Evolutionary conservation across 2,113 vertebrate species (phyloP).

Genomic region (Dicrurus megarhynchus): DNA sequence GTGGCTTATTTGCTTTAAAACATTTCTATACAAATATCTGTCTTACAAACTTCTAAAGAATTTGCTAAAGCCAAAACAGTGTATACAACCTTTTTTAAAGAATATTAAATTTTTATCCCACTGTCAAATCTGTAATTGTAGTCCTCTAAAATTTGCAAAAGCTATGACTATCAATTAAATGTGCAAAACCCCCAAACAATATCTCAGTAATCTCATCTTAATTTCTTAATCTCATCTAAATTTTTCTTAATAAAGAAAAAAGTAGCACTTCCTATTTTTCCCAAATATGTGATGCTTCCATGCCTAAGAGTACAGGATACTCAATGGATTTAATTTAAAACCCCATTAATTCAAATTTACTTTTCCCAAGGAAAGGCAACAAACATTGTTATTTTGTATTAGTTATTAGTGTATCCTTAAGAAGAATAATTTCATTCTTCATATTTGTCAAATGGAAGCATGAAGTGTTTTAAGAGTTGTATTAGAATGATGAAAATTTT

Average conservation of each 20-base stretch:
- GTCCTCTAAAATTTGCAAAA: neutral
- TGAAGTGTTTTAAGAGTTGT: neutral
- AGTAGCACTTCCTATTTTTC: neutral
- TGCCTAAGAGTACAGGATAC: neutral
- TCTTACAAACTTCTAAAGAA: neutral
- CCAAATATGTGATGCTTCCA: neutral
- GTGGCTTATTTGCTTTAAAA: neutral
- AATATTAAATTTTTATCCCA: neutral
- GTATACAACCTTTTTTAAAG: neutral
- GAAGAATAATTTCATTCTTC: neutral
- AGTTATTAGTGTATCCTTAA: neutral
- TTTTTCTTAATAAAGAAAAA: neutral
- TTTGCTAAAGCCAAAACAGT: neutral
- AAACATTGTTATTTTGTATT: neutral
- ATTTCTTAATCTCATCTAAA: neutral
- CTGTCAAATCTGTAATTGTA: neutral
- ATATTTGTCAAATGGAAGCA: neutral
- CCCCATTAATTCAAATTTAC: neutral
- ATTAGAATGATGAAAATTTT: neutral
- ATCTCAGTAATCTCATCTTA: neutral
- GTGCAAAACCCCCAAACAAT: fast-evolving
- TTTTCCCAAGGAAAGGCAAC: neutral
- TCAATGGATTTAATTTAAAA: neutral
- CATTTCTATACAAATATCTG: neutral
- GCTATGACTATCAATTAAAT: neutral